A percentile compares a stretch with the other conserved stretches of the same genome.
These are phyloP conservation scores for Pluvianellus socialis DNA, from an alignment of 2,113 vertebrate genomes.

Conservation along the genomic window DNA sequence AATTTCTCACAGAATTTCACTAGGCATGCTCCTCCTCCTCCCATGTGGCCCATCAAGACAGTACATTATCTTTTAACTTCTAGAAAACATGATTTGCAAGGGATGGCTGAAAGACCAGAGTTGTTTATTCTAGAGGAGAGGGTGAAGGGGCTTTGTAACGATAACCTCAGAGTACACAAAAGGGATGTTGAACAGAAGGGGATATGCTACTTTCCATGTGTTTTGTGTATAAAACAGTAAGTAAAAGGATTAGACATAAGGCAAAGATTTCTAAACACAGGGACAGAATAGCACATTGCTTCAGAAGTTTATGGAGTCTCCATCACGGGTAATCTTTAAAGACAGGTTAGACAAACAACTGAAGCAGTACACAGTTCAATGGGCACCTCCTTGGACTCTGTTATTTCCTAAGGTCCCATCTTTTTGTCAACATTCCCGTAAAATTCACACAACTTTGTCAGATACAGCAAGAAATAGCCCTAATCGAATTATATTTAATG, in stretches of 20 bases:
- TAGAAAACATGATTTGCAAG: background rate
- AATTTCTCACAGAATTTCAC: slow-evolving; percentile 23
- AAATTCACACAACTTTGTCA: background rate
- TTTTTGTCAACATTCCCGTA: background rate
- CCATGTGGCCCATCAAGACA: background rate
- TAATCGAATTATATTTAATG: background rate
- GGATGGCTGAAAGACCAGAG: background rate
- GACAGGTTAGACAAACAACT: background rate
- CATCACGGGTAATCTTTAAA: background rate
- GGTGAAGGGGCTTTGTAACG: background rate
- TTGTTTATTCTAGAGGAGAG: background rate
- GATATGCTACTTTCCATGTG: background rate
- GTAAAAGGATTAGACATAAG: background rate
- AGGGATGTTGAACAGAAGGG: background rate
- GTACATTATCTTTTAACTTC: background rate
- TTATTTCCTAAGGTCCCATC: background rate
- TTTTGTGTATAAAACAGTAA: background rate
- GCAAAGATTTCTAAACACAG: slow-evolving; percentile 19
- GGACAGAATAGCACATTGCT: background rate
- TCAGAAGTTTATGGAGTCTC: background rate
- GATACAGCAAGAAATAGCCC: background rate
- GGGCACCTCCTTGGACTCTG: background rate
- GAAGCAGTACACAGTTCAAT: background rate
- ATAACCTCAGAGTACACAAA: background rate
- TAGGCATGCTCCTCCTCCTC: background rate